Base-by-base conservation (phyloP, 2,113 vertebrate species). In the Nycticryphes semicollaris region DNA sequence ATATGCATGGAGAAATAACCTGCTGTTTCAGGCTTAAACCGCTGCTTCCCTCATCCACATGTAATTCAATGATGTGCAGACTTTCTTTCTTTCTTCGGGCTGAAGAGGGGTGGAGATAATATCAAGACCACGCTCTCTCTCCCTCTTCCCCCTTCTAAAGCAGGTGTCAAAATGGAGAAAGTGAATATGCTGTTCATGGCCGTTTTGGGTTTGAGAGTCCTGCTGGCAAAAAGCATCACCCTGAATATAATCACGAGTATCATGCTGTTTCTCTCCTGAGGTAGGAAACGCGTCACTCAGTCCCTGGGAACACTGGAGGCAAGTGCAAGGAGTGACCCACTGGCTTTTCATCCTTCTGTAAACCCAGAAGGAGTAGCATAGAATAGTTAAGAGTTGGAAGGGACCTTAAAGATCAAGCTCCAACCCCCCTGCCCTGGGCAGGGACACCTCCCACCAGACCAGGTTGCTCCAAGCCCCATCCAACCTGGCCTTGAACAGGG, bases 211-310 rank as follows among this genome's bases (percentile, higher is more conserved):
- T 97, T 99, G 51, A 97, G 99, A 33, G 37, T 99, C 31, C 87
- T 99, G 83, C 97, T 99, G 79, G 31, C 97, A 50, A 99, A 99
- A 94, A 98, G 97, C 43, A 41, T 99, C 4, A 93, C 96, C 57
- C 96, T 99, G 90, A 99, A 98, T 51, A 73, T 97, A 17, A 93
- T 99, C 93, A 94, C 99, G 93, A 99, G 84, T 33, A 87, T 89
- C 81, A 95, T 91, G 89, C 81, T 97, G 51, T 57, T 97, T 74
- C 81, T 97, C 35, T 82, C 91, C 57, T 97, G 93, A 98, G 96
- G 97, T 97, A 95, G 90, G 82, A 76, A 64, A 66, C 13, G 25
- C 31, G 27, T 18, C 4, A 21, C 35, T 53, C 51, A 33, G 30
- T 48, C n/a, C 57, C 41, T 77, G 53, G 31, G 57, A 72, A 53